Conservation (phyloP, 2,888 invertebrate genomes). For the Syrista parreyssii region DNA sequence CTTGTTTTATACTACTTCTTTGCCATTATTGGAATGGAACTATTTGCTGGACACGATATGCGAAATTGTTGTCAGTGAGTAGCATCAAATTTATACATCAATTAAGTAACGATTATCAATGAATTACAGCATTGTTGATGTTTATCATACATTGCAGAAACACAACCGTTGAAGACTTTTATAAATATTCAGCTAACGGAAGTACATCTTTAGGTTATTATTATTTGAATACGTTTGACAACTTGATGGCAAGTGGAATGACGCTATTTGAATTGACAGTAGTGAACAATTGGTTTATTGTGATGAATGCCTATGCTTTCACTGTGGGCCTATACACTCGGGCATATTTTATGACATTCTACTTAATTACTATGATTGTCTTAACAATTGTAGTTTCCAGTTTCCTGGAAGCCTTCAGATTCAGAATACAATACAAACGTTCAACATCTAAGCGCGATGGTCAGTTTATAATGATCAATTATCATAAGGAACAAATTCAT, state of each 20-base stretch:
- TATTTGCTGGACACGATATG: slow-evolving; percentile 81
- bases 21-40: slow-evolving; percentile 90
- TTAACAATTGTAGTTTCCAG: slow-evolving; percentile 90
- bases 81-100: slow-evolving; percentile 15
- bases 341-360: slow-evolving; percentile 90
- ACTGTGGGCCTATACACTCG: slow-evolving; percentile 79
- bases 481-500: slow-evolving; percentile 26
- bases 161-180: slow-evolving; percentile 87
- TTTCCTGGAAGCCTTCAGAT: slow-evolving; percentile 88
- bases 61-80: slow-evolving; percentile 86
- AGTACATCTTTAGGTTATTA: slow-evolving; percentile 83
- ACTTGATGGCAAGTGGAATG: slow-evolving; percentile 81
- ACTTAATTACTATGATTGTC: slow-evolving; percentile 91
- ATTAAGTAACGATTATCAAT: background rate
- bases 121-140: slow-evolving; percentile 4
- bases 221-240: slow-evolving; percentile 87
- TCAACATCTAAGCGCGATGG: slow-evolving; percentile 83
- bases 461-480: slow-evolving; percentile 50
- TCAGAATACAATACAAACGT: slow-evolving; percentile 87
- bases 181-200: slow-evolving; percentile 76
- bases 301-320: slow-evolving; percentile 87
- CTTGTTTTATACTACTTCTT: slow-evolving; percentile 88
- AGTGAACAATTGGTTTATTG: slow-evolving; percentile 93
- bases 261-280: slow-evolving; percentile 91
- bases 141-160: slow-evolving; percentile 70